Conservation (phyloP, 2,797 vertebrate genomes). For the Molothrus ater region DNA sequence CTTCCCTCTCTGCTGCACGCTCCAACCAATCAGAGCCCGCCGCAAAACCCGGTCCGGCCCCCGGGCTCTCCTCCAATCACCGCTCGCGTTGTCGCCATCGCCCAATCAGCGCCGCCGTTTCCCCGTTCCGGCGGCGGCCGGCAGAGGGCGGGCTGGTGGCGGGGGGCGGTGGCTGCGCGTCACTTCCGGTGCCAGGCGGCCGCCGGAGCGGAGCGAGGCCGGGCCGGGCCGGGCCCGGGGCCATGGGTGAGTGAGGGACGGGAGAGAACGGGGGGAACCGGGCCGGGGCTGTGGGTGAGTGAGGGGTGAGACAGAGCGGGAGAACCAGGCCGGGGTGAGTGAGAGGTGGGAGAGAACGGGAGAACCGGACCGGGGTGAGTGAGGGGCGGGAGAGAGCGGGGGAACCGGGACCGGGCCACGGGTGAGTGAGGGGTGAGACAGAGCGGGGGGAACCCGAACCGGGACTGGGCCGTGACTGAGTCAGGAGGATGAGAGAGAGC, state of each 20-base stretch:
- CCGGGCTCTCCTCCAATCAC: background rate
- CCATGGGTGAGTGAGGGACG: background rate
- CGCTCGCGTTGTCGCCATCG: no score
- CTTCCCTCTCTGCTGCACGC: rapidly evolving
- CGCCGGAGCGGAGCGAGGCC: background rate
- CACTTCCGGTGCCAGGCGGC: background rate
- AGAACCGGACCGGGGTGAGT: background rate
- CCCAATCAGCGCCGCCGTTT: background rate
- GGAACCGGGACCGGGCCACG: no score
- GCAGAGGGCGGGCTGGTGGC: background rate
- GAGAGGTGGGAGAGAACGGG: background rate
- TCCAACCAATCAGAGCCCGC: background rate
- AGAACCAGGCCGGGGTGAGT: background rate
- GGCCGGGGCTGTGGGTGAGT: no score
- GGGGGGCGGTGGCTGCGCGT: background rate
- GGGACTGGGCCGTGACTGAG: background rate
- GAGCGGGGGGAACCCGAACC: no score
- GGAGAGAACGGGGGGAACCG: background rate
- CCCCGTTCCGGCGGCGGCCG: background rate
- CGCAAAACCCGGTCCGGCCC: no score
- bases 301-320: no score
- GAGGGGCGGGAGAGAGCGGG: no score
- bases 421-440: no score
- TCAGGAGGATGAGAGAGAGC: background rate
- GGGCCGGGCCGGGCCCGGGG: background rate